Conservation (phyloP, 2,797 vertebrate genomes). For the Microhierax caerulescens region DNA sequence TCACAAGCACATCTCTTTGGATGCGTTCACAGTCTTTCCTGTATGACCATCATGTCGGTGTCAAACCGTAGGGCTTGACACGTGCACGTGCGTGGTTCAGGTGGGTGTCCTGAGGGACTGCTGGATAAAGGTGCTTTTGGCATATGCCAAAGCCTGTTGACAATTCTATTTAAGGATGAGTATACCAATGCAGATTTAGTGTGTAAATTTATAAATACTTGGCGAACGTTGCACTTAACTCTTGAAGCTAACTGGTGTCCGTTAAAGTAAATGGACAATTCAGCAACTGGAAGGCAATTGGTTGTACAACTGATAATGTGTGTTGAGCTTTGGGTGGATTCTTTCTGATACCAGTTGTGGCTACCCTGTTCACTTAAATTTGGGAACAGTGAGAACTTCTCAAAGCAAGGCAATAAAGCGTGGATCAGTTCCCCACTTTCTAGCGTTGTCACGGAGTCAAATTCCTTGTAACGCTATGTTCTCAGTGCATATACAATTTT, state of each 20-base stretch:
- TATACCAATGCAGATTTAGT: not conserved
- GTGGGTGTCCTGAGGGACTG: not conserved
- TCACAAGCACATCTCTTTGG: not conserved
- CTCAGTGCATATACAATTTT: not conserved
- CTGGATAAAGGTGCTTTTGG: not conserved
- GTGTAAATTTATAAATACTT: not conserved
- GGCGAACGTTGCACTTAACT: not conserved
- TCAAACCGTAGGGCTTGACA: not conserved
- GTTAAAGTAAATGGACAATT: not conserved
- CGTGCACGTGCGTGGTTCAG: accelerated
- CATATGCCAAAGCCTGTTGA: not conserved
- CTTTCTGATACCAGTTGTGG: not conserved
- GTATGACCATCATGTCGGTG: not conserved
- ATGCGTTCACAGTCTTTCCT: not conserved
- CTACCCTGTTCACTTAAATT: not conserved
- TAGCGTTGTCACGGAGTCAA: not conserved
- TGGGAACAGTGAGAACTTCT: not conserved
- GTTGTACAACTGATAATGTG: not conserved
- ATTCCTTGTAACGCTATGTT: not conserved
- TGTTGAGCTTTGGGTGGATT: not conserved
- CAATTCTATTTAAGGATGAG: not conserved
- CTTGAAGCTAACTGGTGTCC: not conserved
- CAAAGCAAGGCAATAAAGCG: not conserved
- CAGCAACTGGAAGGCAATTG: not conserved
- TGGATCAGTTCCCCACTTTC: not conserved